phyloP scores from a whole-genome alignment of 2,113 vertebrate genomes.

The Polypterus senegalus region DNA sequence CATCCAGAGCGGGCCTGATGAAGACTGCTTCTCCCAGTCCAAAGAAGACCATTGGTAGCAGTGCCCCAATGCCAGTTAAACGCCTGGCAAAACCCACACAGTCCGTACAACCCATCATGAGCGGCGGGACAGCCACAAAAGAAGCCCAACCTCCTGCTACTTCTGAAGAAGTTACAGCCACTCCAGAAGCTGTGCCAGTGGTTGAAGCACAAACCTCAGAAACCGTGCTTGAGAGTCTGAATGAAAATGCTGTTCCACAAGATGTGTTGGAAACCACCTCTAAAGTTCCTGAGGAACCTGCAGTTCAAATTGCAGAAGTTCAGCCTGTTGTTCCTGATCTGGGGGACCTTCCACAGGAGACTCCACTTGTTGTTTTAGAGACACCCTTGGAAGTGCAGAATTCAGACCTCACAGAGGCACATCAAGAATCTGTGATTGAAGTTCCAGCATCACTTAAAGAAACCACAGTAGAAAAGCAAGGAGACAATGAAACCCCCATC shows the following conservation, averaged over 20 bases:
- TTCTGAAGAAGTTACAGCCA: neutral
- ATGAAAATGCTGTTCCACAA: neutral
- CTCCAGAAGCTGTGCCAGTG: neutral
- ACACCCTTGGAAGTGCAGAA: no score
- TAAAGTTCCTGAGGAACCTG: neutral
- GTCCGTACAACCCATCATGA: constrained; percentile 29
- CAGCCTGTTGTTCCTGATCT: neutral
- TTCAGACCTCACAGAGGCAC: no score
- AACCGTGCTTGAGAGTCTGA: neutral
- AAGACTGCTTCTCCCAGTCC: constrained; percentile 27
- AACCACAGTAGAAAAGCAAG: no score
- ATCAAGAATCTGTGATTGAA: no score
- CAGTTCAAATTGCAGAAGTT: neutral
- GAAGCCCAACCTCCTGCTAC: constrained; percentile 5
- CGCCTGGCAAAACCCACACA: constrained; percentile 38
- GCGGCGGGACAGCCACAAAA: constrained; percentile 22
- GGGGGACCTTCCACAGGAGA: no score
- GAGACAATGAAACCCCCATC: no score
- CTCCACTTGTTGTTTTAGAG: no score
- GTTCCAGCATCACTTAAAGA: no score
- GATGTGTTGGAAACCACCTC: neutral
- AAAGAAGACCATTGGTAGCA: constrained; percentile 20
- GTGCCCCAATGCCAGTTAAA: constrained; percentile 22
- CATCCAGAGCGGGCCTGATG: constrained; percentile 14
- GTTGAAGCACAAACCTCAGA: neutral